Evolutionary conservation across 2,888 invertebrate species (phyloP).

Genomic region (Lagria hirta): DNA sequence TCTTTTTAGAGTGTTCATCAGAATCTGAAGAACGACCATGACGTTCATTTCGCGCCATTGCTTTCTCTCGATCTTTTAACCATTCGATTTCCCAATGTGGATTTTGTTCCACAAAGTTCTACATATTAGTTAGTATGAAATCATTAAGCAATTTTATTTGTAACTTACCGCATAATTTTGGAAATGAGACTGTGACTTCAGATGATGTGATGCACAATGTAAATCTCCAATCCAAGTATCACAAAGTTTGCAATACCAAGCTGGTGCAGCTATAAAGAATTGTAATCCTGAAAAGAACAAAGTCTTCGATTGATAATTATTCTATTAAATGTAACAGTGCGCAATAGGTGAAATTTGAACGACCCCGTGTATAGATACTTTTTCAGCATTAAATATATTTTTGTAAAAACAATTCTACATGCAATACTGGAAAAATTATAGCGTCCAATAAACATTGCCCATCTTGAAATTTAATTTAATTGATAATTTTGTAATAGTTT

Average conservation of each 20-base stretch:
- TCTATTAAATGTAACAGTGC: no score
- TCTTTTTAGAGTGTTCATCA: conserved; percentile 31
- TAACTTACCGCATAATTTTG: conserved; percentile 76
- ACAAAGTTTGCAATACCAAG: conserved; percentile 89
- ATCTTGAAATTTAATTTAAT: no score
- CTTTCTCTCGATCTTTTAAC: conserved; percentile 72
- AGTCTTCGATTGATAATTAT: no score
- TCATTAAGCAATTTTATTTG: conserved; percentile 3
- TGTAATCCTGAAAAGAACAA: conserved; percentile 65
- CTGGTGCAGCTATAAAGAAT: conserved; percentile 83
- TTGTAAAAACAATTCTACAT: no score
- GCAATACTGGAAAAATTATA: no score
- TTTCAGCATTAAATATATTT: no score
- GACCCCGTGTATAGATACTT: no score
- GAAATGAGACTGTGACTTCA: conserved; percentile 77
- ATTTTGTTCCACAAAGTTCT: conserved; percentile 82
- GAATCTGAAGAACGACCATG: conserved; percentile 35
- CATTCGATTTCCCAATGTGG: conserved; percentile 87
- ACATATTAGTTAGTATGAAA: no score
- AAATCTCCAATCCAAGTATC: conserved; percentile 86
- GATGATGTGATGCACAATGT: conserved; percentile 83
- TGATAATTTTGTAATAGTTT: no score
- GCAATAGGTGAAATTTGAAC: no score
- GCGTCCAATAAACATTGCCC: no score
- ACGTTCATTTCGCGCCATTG: conserved; percentile 43